Evolutionary conservation across 2,888 invertebrate species (phyloP).

Genomic region (Drosophila crucigera): DNA sequence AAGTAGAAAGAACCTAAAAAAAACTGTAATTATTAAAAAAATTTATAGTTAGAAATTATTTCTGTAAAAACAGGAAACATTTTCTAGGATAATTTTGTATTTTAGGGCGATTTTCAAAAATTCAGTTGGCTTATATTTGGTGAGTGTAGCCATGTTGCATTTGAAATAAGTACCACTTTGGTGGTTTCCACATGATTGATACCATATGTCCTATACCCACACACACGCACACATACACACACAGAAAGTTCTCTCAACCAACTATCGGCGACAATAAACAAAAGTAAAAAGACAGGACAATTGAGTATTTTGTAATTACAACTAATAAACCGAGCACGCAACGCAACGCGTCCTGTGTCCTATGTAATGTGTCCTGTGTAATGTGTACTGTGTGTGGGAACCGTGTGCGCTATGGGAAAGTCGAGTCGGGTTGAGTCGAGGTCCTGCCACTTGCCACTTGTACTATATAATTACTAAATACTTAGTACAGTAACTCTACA

Average conservation of each 20-base stretch:
- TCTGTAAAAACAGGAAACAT: not conserved
- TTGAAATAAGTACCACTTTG: constrained; percentile 37
- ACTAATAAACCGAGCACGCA: constrained; percentile 70
- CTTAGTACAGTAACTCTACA: constrained; percentile 38
- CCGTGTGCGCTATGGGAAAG: constrained; percentile 63
- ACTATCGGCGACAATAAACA: constrained; percentile 53
- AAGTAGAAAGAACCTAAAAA: not conserved
- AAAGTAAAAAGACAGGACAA: constrained; percentile 46
- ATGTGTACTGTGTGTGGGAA: constrained; percentile 61
- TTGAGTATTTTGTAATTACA: constrained; percentile 66
- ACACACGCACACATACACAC: not conserved
- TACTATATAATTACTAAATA: constrained; percentile 62
- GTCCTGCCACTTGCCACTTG: constrained; percentile 36
- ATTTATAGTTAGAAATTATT: not conserved
- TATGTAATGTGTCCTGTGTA: constrained; percentile 13
- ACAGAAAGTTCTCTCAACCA: constrained; percentile 6
- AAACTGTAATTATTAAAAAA: not conserved
- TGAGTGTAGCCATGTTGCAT: constrained; percentile 41
- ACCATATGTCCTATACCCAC: constrained; percentile 64
- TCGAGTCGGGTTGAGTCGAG: constrained; percentile 25
- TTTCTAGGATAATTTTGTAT: not conserved
- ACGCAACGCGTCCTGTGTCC: constrained; percentile 24
- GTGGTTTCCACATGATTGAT: constrained; percentile 81
- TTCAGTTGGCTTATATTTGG: not conserved
- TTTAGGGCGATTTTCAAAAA: not conserved